These are phyloP conservation scores for Anguilla pacifica DNA, from an alignment of 2,797 vertebrate species.

Conservation along the genomic window DNA sequence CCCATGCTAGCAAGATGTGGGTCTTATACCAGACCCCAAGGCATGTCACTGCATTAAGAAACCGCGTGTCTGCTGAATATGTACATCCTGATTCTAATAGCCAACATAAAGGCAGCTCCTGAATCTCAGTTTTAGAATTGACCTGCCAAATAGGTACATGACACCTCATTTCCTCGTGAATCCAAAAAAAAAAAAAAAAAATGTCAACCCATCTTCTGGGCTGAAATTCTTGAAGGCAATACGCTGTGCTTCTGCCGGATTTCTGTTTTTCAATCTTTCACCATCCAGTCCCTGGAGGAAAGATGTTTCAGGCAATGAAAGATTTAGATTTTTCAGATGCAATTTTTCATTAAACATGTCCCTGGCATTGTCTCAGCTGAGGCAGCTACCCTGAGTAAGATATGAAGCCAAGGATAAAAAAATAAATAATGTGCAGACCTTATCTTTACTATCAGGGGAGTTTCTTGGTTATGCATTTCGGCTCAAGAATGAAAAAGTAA, in stretches of 20 bases:
- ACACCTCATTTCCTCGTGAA: background rate
- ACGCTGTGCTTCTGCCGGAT: background rate
- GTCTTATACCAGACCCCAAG: background rate
- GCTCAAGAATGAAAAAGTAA: background rate
- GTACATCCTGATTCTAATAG: background rate
- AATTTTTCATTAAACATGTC: background rate
- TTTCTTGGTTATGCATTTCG: background rate
- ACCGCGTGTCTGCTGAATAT: background rate
- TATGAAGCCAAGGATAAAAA: background rate
- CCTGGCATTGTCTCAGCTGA: background rate
- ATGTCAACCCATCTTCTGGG: background rate
- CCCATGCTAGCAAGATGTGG: background rate
- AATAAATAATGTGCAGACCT: background rate
- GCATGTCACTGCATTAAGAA: background rate
- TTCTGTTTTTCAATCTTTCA: slow-evolving; percentile 10
- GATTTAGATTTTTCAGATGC: background rate
- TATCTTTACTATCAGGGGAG: background rate
- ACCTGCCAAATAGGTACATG: background rate
- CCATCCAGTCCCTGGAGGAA: background rate
- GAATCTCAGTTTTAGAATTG: background rate
- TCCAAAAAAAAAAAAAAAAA: background rate
- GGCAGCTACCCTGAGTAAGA: background rate
- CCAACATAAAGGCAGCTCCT: background rate
- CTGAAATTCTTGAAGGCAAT: background rate
- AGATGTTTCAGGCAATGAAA: background rate